These are phyloP conservation scores for Engystomops pustulosus DNA, from an alignment of 2,113 vertebrate species.

Conservation along the genomic window DNA sequence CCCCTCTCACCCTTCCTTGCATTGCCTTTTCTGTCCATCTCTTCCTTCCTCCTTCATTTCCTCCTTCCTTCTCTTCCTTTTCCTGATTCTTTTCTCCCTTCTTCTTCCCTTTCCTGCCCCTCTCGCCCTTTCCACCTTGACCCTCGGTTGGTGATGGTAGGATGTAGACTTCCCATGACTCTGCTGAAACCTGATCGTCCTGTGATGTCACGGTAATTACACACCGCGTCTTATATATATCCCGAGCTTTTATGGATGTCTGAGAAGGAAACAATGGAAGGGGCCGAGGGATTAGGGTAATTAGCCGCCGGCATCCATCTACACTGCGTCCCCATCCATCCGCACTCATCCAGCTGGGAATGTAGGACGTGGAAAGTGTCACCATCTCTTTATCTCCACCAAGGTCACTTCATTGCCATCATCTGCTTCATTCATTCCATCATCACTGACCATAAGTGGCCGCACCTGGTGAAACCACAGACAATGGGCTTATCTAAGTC, in stretches of 20 bases:
- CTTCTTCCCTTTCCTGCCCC: background rate
- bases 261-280: conserved; percentile 33
- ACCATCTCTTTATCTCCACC: background rate
- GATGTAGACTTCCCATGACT: conserved; percentile 47
- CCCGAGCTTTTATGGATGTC: conserved; percentile 40
- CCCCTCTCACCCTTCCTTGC: too few species aligned
- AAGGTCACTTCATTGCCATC: background rate
- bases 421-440: background rate
- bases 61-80: too few species aligned
- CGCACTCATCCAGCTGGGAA: conserved; percentile 4
- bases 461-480: too few species aligned
- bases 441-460: background rate
- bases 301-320: conserved; percentile 30
- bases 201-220: conserved; percentile 56
- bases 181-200: background rate
- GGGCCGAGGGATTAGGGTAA: conserved; percentile 41
- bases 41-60: background rate
- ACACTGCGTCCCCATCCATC: conserved; percentile 8
- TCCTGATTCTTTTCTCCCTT: background rate
- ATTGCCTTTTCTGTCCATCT: background rate
- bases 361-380: background rate
- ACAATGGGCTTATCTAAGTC: too few species aligned
- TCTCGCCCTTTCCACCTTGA: background rate
- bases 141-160: background rate
- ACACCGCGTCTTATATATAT: conserved; percentile 53